Evolutionary conservation across 2,113 vertebrate genomes (phyloP).

Genomic region (Ceyx margarethae): DNA sequence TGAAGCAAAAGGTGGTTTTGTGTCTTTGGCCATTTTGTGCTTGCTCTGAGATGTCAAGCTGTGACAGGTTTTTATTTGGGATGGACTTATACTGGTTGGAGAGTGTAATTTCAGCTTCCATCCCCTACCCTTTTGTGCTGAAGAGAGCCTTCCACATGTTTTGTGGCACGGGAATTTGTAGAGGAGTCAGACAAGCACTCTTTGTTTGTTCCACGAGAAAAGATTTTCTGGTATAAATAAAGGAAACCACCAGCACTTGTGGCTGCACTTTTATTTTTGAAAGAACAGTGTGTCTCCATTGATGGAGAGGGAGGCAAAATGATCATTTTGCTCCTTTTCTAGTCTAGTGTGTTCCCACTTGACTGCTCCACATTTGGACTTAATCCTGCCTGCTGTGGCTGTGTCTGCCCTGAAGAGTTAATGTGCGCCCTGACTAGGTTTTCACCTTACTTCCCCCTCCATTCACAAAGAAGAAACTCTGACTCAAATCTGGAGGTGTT

Average conservation of each 20-base stretch:
- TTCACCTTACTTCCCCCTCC: constrained; percentile 4
- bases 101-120: constrained; percentile 21
- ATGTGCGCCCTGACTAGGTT: neutral
- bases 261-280: constrained; percentile 43
- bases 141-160: constrained; percentile 30
- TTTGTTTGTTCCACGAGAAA: constrained; percentile 69
- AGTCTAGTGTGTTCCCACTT: neutral
- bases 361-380: neutral
- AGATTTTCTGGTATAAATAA: constrained; percentile 72
- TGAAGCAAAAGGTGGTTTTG: neutral
- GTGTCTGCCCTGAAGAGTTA: neutral
- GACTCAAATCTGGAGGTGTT: constrained; percentile 47
- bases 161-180: constrained; percentile 51
- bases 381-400: neutral
- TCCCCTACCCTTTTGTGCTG: neutral
- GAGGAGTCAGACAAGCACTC: constrained; percentile 68
- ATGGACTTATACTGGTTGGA: neutral
- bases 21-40: neutral
- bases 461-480: constrained; percentile 5
- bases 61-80: constrained; percentile 5
- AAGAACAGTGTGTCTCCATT: neutral
- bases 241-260: constrained; percentile 50
- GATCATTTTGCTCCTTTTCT: neutral
- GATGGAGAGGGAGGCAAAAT: neutral
- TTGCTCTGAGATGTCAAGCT: neutral